A percentile compares a stretch with the other conserved stretches of the same genome.
These are phyloP conservation scores for Hirtodrosophila histrioides DNA, from an alignment of 2,888 invertebrate genomes.

Conservation along the genomic window DNA sequence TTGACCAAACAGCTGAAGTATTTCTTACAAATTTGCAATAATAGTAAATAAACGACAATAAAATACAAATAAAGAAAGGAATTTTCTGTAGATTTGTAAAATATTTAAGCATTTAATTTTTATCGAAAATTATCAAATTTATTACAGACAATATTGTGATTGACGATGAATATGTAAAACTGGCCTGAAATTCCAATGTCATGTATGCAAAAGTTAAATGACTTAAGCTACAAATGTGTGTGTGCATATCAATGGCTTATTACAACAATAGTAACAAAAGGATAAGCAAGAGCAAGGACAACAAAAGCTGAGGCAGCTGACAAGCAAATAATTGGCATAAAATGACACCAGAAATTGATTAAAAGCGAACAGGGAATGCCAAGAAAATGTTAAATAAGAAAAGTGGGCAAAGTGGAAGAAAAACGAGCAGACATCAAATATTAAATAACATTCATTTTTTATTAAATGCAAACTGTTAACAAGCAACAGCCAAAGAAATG, in stretches of 20 bases:
- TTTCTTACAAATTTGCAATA: too few relatives aligned
- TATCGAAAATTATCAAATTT: not conserved
- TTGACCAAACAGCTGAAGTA: too few relatives aligned
- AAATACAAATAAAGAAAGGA: too few relatives aligned
- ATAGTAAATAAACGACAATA: too few relatives aligned
- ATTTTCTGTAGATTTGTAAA: too few relatives aligned
- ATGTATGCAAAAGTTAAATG: constrained; percentile 28
- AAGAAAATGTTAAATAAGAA: constrained; percentile 11
- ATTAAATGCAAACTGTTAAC: constrained; percentile 58
- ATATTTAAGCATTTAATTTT: not conserved
- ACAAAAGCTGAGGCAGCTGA: constrained; percentile 30
- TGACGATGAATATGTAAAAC: not conserved
- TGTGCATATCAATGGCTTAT: constrained; percentile 35
- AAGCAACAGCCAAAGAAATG: constrained; percentile 67
- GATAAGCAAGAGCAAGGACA: constrained; percentile 23
- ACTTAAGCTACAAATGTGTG: constrained; percentile 25
- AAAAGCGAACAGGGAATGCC: constrained; percentile 41
- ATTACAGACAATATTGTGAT: constrained; percentile 6
- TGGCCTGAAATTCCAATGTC: constrained; percentile 19
- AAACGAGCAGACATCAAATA: constrained; percentile 60
- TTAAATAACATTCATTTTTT: constrained; percentile 60
- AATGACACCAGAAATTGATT: constrained; percentile 74
- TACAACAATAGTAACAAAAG: constrained; percentile 18
- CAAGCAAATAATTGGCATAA: constrained; percentile 70
- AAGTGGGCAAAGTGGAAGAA: constrained; percentile 13